phyloP scores from a whole-genome alignment of 2,113 vertebrate species.

The Psammodynastes pulverulentus region DNA sequence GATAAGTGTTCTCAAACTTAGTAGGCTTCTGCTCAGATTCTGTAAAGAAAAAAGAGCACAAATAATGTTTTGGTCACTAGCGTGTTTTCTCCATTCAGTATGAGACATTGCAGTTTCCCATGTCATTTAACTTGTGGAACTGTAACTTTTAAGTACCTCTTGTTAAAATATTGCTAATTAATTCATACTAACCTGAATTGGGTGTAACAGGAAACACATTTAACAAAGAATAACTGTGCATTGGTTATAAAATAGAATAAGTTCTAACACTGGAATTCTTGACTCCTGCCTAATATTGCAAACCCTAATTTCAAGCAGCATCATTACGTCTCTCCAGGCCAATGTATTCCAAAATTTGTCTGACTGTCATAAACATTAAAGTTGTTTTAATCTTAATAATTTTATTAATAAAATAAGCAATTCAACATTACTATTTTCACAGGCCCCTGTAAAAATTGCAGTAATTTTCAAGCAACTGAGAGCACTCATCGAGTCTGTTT shows the following conservation, averaged over 20 bases:
- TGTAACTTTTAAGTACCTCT: background rate
- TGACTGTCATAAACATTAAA: background rate
- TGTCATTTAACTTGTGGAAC: background rate
- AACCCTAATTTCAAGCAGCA: background rate
- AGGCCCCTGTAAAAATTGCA: conserved; percentile 96
- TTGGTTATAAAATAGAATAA: background rate
- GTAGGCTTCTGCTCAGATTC: background rate
- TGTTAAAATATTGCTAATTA: background rate
- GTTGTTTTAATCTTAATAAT: background rate
- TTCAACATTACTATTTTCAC: conserved; percentile 15
- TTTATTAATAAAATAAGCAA: background rate
- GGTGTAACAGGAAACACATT: background rate
- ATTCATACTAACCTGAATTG: background rate
- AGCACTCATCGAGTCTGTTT: conserved; percentile 87
- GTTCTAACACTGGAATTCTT: background rate
- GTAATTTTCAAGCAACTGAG: conserved; percentile 97
- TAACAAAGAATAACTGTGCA: background rate
- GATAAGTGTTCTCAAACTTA: background rate
- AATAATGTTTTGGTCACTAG: background rate
- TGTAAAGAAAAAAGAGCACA: background rate
- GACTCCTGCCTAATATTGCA: no score
- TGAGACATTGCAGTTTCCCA: background rate
- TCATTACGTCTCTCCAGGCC: background rate
- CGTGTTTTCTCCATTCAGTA: background rate
- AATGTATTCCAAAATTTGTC: background rate